A percentile compares a stretch with the other conserved stretches of the same genome.
These are phyloP conservation scores for Dryoscopus gambensis DNA, from an alignment of 2,113 vertebrate species.

Conservation along the genomic window DNA sequence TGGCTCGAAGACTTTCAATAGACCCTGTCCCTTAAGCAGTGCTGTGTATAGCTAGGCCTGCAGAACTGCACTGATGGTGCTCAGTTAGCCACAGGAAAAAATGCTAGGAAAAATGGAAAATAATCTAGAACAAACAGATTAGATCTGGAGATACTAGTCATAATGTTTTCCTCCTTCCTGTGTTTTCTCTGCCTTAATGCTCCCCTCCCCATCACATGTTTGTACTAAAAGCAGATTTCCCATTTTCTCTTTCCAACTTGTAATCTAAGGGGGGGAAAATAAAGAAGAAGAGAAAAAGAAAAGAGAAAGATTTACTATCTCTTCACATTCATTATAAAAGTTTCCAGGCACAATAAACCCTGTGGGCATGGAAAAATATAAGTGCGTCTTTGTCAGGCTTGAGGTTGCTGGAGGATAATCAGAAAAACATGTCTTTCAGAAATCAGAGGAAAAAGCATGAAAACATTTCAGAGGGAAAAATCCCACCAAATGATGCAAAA, in stretches of 20 bases:
- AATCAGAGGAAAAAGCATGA: not conserved
- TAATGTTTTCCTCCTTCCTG: slow-evolving; percentile 1
- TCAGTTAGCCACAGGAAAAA: not conserved
- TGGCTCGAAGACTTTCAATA: not conserved
- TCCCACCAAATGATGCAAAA: not conserved
- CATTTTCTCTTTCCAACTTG: not conserved
- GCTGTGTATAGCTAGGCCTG: not conserved
- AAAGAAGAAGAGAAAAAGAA: fast-evolving
- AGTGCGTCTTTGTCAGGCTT: not conserved
- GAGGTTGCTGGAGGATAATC: slow-evolving; percentile 26
- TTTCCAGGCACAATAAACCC: slow-evolving; percentile 29
- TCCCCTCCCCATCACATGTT: not conserved
- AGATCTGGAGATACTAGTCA: not conserved
- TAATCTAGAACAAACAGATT: slow-evolving; percentile 8
- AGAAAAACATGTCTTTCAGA: slow-evolving; percentile 23
- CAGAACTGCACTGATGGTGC: not conserved
- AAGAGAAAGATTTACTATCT: not conserved
- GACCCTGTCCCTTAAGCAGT: not conserved
- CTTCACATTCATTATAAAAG: not conserved
- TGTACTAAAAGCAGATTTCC: not conserved
- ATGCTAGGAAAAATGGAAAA: slow-evolving; percentile 2
- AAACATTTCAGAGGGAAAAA: not conserved
- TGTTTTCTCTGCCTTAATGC: not conserved
- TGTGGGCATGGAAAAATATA: slow-evolving; percentile 18
- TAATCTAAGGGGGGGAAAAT: not conserved